Evolutionary conservation across 2,113 vertebrate species (phyloP).

Genomic region (Corythoichthys haematopterus): DNA sequence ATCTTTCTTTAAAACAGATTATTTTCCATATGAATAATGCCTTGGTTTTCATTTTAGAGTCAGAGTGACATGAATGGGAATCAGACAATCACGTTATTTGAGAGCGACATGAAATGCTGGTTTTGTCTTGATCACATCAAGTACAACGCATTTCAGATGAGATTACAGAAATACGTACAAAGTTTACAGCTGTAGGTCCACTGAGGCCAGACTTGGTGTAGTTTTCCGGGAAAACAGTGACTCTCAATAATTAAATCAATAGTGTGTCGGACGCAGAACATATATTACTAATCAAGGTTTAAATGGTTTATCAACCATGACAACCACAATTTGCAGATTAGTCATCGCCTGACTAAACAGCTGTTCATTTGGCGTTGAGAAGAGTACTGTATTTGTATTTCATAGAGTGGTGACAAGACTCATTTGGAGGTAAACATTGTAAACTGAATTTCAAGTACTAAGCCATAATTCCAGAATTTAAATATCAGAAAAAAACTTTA

Average conservation of each 20-base stretch:
- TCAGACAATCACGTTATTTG: slow-evolving; percentile 32
- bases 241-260: slow-evolving; percentile 21
- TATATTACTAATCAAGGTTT: slow-evolving; percentile 32
- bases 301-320: slow-evolving; percentile 3
- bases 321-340: slow-evolving; percentile 4
- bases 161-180: slow-evolving; percentile 27
- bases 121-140: slow-evolving; percentile 28
- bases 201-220: not conserved
- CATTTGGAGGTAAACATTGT: not conserved
- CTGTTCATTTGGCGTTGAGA: not conserved
- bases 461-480: not conserved
- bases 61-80: slow-evolving; percentile 29
- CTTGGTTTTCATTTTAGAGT: slow-evolving; percentile 34
- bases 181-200: slow-evolving; percentile 13
- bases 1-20: slow-evolving; percentile 28
- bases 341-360: slow-evolving; percentile 1
- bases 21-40: slow-evolving; percentile 43
- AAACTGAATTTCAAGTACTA: not conserved
- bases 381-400: slow-evolving; percentile 2
- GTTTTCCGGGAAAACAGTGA: slow-evolving; percentile 4
- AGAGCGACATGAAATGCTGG: slow-evolving; percentile 31
- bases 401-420: not conserved
- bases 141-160: slow-evolving; percentile 18
- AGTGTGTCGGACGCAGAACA: slow-evolving; percentile 6
- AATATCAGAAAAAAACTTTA: slow-evolving; percentile 22